Base-by-base conservation (phyloP, 2,113 vertebrate genomes). In the Marmota monax region DNA sequence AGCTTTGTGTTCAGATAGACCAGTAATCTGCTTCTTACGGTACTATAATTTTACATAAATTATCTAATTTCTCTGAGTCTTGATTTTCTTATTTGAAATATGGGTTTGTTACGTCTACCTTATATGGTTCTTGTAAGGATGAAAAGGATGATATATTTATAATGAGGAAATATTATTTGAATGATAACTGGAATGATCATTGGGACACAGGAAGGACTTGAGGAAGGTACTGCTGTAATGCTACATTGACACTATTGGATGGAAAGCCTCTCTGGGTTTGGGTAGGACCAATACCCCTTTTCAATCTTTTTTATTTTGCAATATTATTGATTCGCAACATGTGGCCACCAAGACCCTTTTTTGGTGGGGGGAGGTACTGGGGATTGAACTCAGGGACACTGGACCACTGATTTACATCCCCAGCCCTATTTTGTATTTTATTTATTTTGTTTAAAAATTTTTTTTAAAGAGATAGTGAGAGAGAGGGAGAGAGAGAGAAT, bases 291-390 rank as follows among this genome's bases (percentile, higher is more conserved):
- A 88, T 37, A 73, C 1, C 8, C 56, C 69, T 11, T 69, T 79
- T 42, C 17, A 53, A 88, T 51, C 5, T 14, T 34, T 85, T 90
- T 82, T 74, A 90, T 88, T 86, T 96, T 76, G 67, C 29, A 48
- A 77, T 98, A 25, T 56, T 94, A 9, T 83, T 93, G 45, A 92
- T 56, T 96, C 78, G 80, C 39, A 76, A 73, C 58, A 90, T 73
- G 5, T 53, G 67, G 20, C 12, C 29, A 48, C 51, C 2, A 65
- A 29, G 32, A 90, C 7, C 7, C 32, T 82, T 77, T 95, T 94
- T 53, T 53, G 4, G 51, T 16, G 14, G 51, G 51, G 16, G 51
- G 3, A 1, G 1, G 51, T 51, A 51, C 51, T 14, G 13, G 51
- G 45, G 45, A 45, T 45, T 45, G 45, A 45, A 45, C 45, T 45